Base-by-base conservation (phyloP, 2,113 vertebrate species). In the Ranitomeya imitator region DNA sequence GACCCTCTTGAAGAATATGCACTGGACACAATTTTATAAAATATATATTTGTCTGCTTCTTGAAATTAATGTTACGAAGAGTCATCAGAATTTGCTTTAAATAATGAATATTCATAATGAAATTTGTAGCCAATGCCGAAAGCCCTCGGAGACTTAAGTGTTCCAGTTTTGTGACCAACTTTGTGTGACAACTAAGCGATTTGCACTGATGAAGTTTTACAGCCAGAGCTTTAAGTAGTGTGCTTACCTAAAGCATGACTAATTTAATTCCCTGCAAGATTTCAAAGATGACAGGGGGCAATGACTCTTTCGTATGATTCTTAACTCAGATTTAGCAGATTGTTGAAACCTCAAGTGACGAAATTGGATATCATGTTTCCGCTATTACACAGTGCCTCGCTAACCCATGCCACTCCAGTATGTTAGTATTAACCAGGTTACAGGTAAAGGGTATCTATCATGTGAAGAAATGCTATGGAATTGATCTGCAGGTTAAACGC, bases 81-180 rank as follows among this genome's bases (percentile, higher is more conserved):
- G 54, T 79, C 54, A 55, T 52, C 52, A 23, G 77, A 57, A 54
- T n/a, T 55, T 15, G 77, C 10, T 18, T 74, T 45, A 52, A 80
- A 80, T 80, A 80, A 80, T 23, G 54, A 80, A 60, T 26, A 59
- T 80, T 80, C 78, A 80, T 57, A 80, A 60, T 80, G 23, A 59
- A 80, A 80, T 59, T 59, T 59, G 18, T 16, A 59, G 55, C 78
- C 54, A 31, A 15, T 80, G 78, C 15, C 12, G 7, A 74, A 74
- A 76, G 45, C 16, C 73, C 45, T 52, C 19, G 21, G 73, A 76
- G 73, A 45, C 73, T 51, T 76, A 12, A 51, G 45, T 76, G 54
- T 60, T 57, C 78, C 78, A 79, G 54, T 59, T 79, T 21, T 79
- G 78, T 79, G 78, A 55, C 78, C 11, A 79, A 23, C 23, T 31